Evolutionary conservation across 2,797 vertebrate species (phyloP), one percentile per base, ranked within the genome.

Genomic region (Oreonectes daqikongensis): DNA sequence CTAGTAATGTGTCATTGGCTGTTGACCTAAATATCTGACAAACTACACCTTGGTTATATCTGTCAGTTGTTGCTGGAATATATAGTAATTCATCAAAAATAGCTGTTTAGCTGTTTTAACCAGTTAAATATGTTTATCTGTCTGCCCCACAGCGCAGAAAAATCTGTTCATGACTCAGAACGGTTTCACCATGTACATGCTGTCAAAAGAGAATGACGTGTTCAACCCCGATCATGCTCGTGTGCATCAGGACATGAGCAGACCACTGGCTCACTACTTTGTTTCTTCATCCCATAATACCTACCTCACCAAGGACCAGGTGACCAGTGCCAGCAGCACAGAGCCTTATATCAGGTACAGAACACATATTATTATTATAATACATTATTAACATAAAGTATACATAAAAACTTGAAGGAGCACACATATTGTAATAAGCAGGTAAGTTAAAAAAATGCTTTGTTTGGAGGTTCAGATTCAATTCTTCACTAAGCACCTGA

Each of bases 141-240:
- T 75, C 14, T 75, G 10, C 44, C 26, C 1, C 65, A 66, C 35
- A 94, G 93, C 93, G 80, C 87, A 93, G 87, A 92, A 88, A 85
- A 92, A 93, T 84, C 81, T 83, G 72, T 87, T 95, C 83, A 96
- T 99, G 96, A 98, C 94, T 26, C 90, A 95, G 88, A 97, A 98
- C 0, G 97, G 97, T 30, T 99, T 99, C 92, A 95, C 94, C 86
- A 95, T 97, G 95, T 98, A 97, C 91, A 94, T 98, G 89, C 89
- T 98, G 75, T 99, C 97, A 0, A 85, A 81, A 0, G 95, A 96
- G 1, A 98, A 97, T 0, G 93, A 95, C 20, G 87, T 96, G 85
- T 88, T 98, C 48, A 94, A 96, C 90, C 92, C 90, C 0, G 85
- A 92, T 64, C 96, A 99, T 68, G 61, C 85, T 3, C 42, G 61